Evolutionary conservation across 2,797 vertebrate species (phyloP).

Genomic region (Sternarchorhynchus goeldii): DNA sequence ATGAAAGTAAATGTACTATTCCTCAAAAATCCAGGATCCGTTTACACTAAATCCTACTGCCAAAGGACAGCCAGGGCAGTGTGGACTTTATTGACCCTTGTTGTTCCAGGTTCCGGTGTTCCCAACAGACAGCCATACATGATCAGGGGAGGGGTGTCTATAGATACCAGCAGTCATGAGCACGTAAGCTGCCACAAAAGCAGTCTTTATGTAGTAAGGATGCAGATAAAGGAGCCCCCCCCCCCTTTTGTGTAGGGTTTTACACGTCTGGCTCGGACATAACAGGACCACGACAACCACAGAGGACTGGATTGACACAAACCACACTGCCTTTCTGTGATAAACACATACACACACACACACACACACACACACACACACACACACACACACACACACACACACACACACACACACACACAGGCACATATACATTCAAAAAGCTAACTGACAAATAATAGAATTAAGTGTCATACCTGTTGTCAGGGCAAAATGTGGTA

Average conservation of each 20-base stretch:
- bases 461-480: conserved; percentile 7
- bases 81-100: conserved; percentile 17
- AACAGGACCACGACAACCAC: conserved; percentile 73
- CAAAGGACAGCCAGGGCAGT: conserved; percentile 10
- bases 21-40: too few relatives aligned
- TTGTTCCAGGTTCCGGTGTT: conserved; percentile 25
- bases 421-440: conserved; percentile 11
- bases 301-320: conserved; percentile 28
- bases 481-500: not conserved
- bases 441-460: not conserved
- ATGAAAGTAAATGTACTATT: not conserved
- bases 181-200: conserved; percentile 79
- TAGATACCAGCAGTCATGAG: conserved; percentile 81
- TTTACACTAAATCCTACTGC: not conserved
- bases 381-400: conserved; percentile 9
- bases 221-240: conserved; percentile 80
- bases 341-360: conserved; percentile 36
- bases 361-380: conserved; percentile 6
- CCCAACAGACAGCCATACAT: conserved; percentile 52
- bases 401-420: conserved; percentile 21
- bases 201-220: conserved; percentile 80
- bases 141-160: conserved; percentile 63
- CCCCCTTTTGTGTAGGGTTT: conserved; percentile 78
- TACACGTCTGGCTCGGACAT: conserved; percentile 72
- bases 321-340: conserved; percentile 51